phyloP scores from a whole-genome alignment of 2,888 invertebrate genomes.

The Petrolisthes cinctipes region DNA sequence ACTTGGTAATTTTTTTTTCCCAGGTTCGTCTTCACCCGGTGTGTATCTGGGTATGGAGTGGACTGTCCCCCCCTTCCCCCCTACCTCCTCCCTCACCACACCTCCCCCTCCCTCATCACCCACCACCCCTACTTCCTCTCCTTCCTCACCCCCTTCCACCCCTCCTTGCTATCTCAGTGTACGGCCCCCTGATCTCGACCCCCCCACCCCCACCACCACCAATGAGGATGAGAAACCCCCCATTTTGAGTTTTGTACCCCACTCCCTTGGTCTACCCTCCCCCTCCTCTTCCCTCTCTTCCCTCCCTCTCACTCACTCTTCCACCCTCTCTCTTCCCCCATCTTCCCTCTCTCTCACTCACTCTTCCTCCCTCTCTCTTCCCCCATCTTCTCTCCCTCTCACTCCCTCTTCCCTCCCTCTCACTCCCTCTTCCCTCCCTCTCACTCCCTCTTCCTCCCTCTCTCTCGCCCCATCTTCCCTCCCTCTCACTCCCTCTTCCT shows the following conservation, averaged over 20 bases:
- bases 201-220: not conserved
- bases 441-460: conserved; percentile 3
- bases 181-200: conserved; percentile 34
- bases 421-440: conserved; percentile 5
- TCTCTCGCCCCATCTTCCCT: conserved; percentile 1
- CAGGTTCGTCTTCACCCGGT: conserved; percentile 15
- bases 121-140: conserved; percentile 9
- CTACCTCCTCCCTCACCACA: conserved; percentile 42
- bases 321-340: not conserved
- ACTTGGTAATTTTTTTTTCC: not conserved
- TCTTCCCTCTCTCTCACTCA: not conserved
- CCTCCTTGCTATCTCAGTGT: conserved; percentile 45
- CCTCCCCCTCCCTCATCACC: conserved; percentile 43
- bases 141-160: conserved; percentile 40
- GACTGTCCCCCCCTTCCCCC: conserved; percentile 41
- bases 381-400: not conserved
- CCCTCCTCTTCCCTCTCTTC: conserved; percentile 16
- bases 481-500: not conserved
- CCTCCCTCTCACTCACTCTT: not conserved
- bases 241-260: conserved; percentile 28
- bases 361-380: not conserved
- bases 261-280: conserved; percentile 14
- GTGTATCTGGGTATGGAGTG: conserved; percentile 50
- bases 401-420: not conserved
- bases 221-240: conserved; percentile 48